phyloP scores from a whole-genome alignment of 2,113 vertebrate genomes.

The Onychorhynchus coronatus region DNA sequence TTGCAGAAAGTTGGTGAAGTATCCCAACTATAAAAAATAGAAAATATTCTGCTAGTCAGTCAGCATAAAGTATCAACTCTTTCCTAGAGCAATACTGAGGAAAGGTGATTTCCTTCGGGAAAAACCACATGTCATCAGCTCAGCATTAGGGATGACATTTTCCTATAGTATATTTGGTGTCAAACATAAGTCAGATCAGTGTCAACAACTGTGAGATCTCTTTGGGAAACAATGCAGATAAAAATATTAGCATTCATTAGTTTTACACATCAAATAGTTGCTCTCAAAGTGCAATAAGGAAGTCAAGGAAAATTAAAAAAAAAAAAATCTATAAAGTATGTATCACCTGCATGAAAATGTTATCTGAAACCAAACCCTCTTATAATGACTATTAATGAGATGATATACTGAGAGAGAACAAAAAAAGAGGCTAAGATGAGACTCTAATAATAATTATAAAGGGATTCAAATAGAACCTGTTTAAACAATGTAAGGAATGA shows the following conservation, averaged over 20 bases:
- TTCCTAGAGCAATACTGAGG: neutral
- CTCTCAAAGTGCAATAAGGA: neutral
- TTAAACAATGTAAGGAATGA: neutral
- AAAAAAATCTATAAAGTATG: neutral
- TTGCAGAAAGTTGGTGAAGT: neutral
- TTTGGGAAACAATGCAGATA: neutral
- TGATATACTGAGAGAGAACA: neutral
- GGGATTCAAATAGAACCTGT: neutral
- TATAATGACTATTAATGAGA: conserved; percentile 46
- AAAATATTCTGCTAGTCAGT: neutral
- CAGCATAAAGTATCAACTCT: neutral
- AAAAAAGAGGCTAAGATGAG: neutral
- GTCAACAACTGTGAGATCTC: neutral
- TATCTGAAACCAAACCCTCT: neutral
- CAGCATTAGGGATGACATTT: neutral
- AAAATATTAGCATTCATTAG: conserved; percentile 28
- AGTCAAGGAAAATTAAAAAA: neutral
- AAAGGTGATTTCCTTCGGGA: neutral
- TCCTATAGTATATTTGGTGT: neutral
- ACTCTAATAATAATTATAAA: neutral
- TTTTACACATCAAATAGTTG: neutral
- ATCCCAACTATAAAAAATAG: neutral
- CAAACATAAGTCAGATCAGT: neutral
- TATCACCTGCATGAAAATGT: neutral
- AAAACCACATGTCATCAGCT: neutral